Base-by-base conservation (phyloP, 2,113 vertebrate species). In the Carassius carassius region DNA sequence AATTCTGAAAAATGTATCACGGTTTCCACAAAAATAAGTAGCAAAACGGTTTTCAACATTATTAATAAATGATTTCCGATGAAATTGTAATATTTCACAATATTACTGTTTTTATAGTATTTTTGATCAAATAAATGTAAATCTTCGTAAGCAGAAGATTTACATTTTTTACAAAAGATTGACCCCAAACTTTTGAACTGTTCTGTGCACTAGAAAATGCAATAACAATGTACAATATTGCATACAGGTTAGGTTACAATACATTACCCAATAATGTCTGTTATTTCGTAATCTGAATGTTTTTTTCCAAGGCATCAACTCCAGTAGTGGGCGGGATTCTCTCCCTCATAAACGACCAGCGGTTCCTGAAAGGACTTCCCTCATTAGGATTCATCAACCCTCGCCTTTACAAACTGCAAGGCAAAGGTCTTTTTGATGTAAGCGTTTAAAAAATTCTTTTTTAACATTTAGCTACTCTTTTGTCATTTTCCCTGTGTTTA, bases 381-480 rank as follows among this genome's bases (percentile, higher is more conserved):
- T 69, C 94, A 49, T 92, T 99, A 1, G 98, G 98, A 85, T 99
- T 99, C 90, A 94, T 99, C 85, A 99, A 99, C 89, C 97, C 98
- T 0, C 92, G 91, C 0, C 95, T 99, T 84, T 99, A 99, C 91
- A 93, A 92, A 81, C 93, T 98, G 74, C 93, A 87, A 84, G 93
- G 93, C 76, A 85, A 91, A 0, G 96, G 95, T 0, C 91, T 99
- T 8, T 99, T 94, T 5, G 98, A 99, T 7, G 98, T 98, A 88
- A 97, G 96, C 91, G 23, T 16, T 9, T 70, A 5, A 21, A 11
- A 21, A 29, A 37, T 35, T 35, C 25, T 14, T 41, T 5, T 75
- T 54, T 44, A 3, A 47, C 3, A 16, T 54, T 37, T 29, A 69
- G 29, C 17, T 6, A 19, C 25, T 21, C 56, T 58, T 21, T 58